phyloP scores from a whole-genome alignment of 2,888 invertebrate genomes.

The Drosophila crucigera region DNA sequence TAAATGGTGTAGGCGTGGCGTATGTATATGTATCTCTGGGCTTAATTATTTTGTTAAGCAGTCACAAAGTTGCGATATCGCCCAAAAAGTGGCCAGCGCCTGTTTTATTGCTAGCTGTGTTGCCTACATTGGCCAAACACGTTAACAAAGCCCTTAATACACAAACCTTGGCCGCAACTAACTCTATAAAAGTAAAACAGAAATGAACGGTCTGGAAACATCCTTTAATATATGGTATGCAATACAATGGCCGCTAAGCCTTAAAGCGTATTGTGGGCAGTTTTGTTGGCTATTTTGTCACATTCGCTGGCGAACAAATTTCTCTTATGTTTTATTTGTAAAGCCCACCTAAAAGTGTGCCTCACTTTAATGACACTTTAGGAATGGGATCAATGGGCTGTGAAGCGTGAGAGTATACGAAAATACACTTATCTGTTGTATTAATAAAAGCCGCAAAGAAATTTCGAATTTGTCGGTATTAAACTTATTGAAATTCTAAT shows the following conservation, averaged over 20 bases:
- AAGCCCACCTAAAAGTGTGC: slow-evolving; percentile 26
- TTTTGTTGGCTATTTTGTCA: slow-evolving; percentile 29
- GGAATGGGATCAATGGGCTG: neutral
- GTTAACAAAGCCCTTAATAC: slow-evolving; percentile 55
- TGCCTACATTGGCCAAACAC: slow-evolving; percentile 44
- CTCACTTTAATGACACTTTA: slow-evolving; percentile 47
- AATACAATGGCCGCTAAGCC: slow-evolving; percentile 53
- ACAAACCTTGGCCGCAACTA: slow-evolving; percentile 34
- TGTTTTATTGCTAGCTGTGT: slow-evolving; percentile 20
- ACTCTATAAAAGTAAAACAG: slow-evolving; percentile 9
- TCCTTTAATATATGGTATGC: slow-evolving; percentile 13
- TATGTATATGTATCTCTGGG: slow-evolving; percentile 19
- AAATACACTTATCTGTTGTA: neutral
- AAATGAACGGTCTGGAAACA: slow-evolving; percentile 14
- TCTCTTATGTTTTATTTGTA: slow-evolving; percentile 32
- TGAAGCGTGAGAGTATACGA: slow-evolving; percentile 16
- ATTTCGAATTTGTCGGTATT: rapidly evolving
- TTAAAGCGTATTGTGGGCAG: slow-evolving; percentile 70
- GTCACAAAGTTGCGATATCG: slow-evolving; percentile 40
- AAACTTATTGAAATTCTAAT: neutral
- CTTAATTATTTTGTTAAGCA: slow-evolving; percentile 66
- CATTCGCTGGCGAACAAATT: slow-evolving; percentile 26
- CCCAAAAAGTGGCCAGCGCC: slow-evolving; percentile 21
- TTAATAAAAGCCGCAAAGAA: neutral
- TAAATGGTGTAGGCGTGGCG: slow-evolving; percentile 43